Conservation (phyloP, 2,797 vertebrate genomes). For the Perodicticus potto region DNA sequence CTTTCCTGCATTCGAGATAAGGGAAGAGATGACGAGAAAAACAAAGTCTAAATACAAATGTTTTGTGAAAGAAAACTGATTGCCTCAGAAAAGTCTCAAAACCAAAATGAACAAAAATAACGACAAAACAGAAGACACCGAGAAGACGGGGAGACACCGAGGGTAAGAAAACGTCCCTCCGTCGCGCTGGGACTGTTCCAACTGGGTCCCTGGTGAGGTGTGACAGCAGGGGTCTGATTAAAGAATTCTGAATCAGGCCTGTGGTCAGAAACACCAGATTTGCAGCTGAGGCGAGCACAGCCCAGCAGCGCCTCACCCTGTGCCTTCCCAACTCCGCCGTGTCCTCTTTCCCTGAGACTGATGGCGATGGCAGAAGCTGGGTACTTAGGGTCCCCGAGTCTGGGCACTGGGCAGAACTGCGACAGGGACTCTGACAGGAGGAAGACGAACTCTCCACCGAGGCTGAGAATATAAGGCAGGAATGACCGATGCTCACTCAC, state of each 20-base stretch:
- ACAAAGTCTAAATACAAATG: background rate
- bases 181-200: background rate
- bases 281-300: background rate
- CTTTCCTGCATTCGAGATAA: background rate
- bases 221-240: background rate
- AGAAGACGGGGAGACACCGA: background rate
- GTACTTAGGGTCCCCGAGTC: background rate
- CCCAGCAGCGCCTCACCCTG: rapidly evolving
- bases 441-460: background rate
- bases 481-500: background rate
- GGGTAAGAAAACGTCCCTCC: background rate
- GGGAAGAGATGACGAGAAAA: background rate
- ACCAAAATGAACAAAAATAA: constrained; percentile 24
- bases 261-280: background rate
- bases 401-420: background rate
- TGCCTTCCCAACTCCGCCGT: background rate
- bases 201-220: background rate
- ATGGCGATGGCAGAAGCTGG: background rate
- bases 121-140: background rate
- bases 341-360: background rate
- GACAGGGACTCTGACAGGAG: background rate
- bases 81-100: background rate
- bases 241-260: background rate
- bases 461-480: background rate
- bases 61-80: too few relatives aligned